Evolutionary conservation across 2,797 vertebrate genomes (phyloP), one percentile per base, ranked within the genome.

Genomic region (Pseudotriccus pelzelni): DNA sequence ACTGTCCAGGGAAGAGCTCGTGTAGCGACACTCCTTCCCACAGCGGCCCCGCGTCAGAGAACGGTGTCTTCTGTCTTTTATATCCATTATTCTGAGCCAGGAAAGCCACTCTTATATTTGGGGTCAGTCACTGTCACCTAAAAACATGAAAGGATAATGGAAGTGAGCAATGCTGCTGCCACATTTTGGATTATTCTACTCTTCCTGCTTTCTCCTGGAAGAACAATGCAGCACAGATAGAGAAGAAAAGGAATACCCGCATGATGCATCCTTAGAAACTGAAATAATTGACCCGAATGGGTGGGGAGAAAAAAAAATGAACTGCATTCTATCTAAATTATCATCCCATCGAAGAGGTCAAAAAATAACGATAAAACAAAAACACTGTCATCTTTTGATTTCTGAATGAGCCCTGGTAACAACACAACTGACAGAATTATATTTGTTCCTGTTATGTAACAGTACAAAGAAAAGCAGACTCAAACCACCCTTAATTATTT

Each of bases 41-140:
- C 99, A 99, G 52, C 98, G 98, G 30, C 98, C 98, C 78, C 99
- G 97, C 17, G 98, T 99, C 96, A 99, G 97, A 60, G 99, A 99
- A 91, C 99, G 99, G 86, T 99, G 98, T 82, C 99, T 97, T 46
- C 98, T 98, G 74, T 99, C 99, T 96, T 99, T 99, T 68, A 99
- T 98, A 92, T 99, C 99, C 99, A 99, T 99, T 87, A 10, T 96
- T 81, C 49, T 24, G 4, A 44, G n/a, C 41, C 77, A 15, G 39
- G 74, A 74, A 62, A 85, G 87, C 49, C 73, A 36, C 94, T 73
- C 75, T 66, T 46, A 7, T 84, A 3, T 22, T 6, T 58, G 85
- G 34, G 50, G 44, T 73, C 83, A 76, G 50, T 93, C 94, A 78
- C 94, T 93, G 52, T 27, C 87, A 97, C 97, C 98, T 98, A 32